Evolutionary conservation across 2,888 invertebrate genomes (phyloP), one percentile per base, ranked within the genome.

Genomic region (Chymomyza amoena): DNA sequence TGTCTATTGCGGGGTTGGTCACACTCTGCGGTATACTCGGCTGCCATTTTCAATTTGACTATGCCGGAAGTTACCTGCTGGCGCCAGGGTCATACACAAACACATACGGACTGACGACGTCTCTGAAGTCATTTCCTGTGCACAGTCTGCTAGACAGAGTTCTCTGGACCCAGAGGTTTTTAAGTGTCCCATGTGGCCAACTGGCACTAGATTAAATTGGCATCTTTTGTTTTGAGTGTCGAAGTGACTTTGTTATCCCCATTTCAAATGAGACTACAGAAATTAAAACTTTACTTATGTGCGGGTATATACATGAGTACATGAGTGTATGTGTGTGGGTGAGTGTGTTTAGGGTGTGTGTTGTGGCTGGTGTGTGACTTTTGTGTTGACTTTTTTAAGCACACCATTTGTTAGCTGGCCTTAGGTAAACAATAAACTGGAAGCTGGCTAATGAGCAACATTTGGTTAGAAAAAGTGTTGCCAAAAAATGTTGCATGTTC

Each of bases 151-250:
- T 61, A 28, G 56, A 20, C 56, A 54, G 57, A 65, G 69, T 64
- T 64, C 32, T 10, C 52, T 18, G 18, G 20, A 25, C 52, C 63
- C 76, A 65, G 69, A 70, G 71, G 72, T 72, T 80, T 80, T 78
- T 79, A 78, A 85, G 77, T 77, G 88, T 90, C 90, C 90, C 90
- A 90, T 90, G 89, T 90, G 90, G 89, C 90, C 89, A 84, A 82
- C 83, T 81, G 79, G 84, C 78, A 83, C 84, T 89, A 86, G 89
- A 90, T 90, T 89, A 90, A 90, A 90, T 90, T 90, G 90, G 90
- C 90, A 90, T 89, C 87, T 89, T 89, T 89, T 88, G 80, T 86
- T 84, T 76, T 80, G 75, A 76, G 78, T 78, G 76, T 79, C 75
- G 75, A 75, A 85, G 79, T 82, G 85, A 84, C 87, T 87, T 87